Evolutionary conservation across 2,888 invertebrate species (phyloP).

Genomic region (Pterostichus madidus): DNA sequence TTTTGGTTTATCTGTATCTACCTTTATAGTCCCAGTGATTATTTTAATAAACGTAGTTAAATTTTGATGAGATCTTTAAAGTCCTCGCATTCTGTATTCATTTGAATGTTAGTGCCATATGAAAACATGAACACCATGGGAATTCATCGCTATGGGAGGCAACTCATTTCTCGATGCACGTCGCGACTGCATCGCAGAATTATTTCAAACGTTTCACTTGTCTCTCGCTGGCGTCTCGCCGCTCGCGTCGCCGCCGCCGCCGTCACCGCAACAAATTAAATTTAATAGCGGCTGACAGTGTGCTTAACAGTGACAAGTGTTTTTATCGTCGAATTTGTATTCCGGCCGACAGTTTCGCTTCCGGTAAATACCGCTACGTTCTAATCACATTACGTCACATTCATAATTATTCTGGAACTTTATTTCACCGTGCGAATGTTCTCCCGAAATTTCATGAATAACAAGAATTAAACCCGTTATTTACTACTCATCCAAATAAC

Average conservation of each 20-base stretch:
- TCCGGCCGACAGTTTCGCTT: slow-evolving; percentile 50
- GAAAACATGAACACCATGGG: slow-evolving; percentile 10
- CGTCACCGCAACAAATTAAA: slow-evolving; percentile 59
- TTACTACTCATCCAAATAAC: no score
- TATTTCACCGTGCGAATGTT: not conserved
- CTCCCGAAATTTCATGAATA: no score
- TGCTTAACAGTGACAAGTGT: slow-evolving; percentile 65
- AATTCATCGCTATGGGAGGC: slow-evolving; percentile 10
- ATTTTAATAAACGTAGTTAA: not conserved
- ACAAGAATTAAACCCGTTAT: no score
- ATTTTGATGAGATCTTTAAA: not conserved
- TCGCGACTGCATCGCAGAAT: slow-evolving; percentile 36
- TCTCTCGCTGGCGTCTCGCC: slow-evolving; percentile 1
- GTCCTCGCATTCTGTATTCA: not conserved
- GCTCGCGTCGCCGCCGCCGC: slow-evolving; percentile 3
- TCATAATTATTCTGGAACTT: slow-evolving; percentile 56
- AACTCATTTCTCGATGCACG: slow-evolving; percentile 33
- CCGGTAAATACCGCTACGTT: slow-evolving; percentile 61
- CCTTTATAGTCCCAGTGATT: no score
- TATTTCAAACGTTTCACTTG: slow-evolving; percentile 41
- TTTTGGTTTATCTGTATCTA: no score
- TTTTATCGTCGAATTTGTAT: slow-evolving; percentile 64
- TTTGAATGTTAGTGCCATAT: slow-evolving; percentile 7
- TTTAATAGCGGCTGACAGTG: slow-evolving; percentile 64
- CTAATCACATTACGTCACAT: slow-evolving; percentile 61